Conservation (phyloP, 2,888 invertebrate genomes). For the Parnassius apollo region DNA sequence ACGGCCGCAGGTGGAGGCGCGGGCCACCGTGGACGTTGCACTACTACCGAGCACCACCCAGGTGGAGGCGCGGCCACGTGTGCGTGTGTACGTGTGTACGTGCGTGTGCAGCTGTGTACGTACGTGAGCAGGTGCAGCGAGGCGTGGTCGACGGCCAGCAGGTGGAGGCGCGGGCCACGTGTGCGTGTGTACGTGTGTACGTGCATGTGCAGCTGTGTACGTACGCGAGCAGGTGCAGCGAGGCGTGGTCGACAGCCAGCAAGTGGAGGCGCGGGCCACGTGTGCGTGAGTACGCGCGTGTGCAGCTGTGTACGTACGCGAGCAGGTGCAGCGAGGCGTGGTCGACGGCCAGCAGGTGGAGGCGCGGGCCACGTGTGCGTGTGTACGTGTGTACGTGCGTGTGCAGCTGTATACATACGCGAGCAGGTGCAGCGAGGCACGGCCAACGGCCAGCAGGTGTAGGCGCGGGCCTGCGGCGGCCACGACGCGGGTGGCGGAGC, state of each 20-base stretch:
- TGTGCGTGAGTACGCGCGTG: slow-evolving; percentile 30
- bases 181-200: slow-evolving; percentile 14
- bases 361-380: slow-evolving; percentile 78
- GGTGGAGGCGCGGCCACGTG: too few relatives aligned
- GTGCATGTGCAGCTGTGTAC: background rate
- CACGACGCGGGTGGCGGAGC: slow-evolving; percentile 89
- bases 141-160: slow-evolving; percentile 44
- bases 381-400: too few relatives aligned
- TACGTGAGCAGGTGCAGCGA: slow-evolving; percentile 5
- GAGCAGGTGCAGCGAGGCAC: slow-evolving; percentile 29
- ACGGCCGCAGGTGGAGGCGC: slow-evolving; percentile 74
- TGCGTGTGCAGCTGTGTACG: too few relatives aligned
- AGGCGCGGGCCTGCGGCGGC: slow-evolving; percentile 93
- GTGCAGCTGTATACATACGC: slow-evolving; percentile 13
- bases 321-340: slow-evolving; percentile 29
- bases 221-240: slow-evolving; percentile 15
- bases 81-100: slow-evolving; percentile 15
- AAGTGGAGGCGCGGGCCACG: slow-evolving; percentile 26
- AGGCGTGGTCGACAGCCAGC: too few relatives aligned
- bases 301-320: slow-evolving; percentile 79
- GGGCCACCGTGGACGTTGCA: too few relatives aligned
- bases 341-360: slow-evolving; percentile 48
- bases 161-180: slow-evolving; percentile 21
- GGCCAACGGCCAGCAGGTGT: slow-evolving; percentile 48
- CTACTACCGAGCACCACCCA: too few relatives aligned